Base-by-base conservation (phyloP, 2,797 vertebrate genomes). In the Dromococcyx pavoninus region DNA sequence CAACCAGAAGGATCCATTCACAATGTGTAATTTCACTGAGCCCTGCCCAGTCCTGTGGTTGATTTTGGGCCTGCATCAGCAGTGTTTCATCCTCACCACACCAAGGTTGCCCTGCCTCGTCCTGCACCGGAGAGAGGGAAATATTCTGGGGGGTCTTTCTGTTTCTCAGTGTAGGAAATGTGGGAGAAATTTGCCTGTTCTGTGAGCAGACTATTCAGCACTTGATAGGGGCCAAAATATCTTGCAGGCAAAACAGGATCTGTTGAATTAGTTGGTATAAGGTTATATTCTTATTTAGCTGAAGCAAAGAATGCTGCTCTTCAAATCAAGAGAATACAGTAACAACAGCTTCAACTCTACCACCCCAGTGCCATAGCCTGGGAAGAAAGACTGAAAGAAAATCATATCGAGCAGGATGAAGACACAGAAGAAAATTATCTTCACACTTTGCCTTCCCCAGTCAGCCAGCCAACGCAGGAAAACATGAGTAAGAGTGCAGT, bases 31-130 rank as follows among this genome's bases (percentile, higher is more conserved):
- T 33, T 9, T 71, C 79, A 37, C 5, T 14, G 41, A 80, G 44
- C 27, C 25, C 22, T 7, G 53, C 16, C 50, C 18, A 37, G 18
- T 76, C 10, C 17, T 22, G 13, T n/a, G 75, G 17, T 8, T 74
- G 48, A 61, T 77, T 73, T 64, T 2, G 8, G 35, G 53, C 12
- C 23, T 77, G 32, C 35, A 51, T 8, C 0, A 0, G 65, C 16
- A 82, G 5, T 2, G 0, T 76, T 66, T 64, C 9, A 6, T 28
- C 65, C 33, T 54, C 33, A 46, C 7, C 2, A 0, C 1, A 1
- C 7, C 4, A 4, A 33, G 4, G n/a, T 53, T 11, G 2, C 25
- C 56, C 48, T 81, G n/a, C 13, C 30, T 41, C 14, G 28, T 48
- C 30, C 28, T 35, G 6, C 33, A 19, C 15, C 4, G 43, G 12